Conservation (phyloP, 2,113 vertebrate genomes). For the Polyodon spathula region DNA sequence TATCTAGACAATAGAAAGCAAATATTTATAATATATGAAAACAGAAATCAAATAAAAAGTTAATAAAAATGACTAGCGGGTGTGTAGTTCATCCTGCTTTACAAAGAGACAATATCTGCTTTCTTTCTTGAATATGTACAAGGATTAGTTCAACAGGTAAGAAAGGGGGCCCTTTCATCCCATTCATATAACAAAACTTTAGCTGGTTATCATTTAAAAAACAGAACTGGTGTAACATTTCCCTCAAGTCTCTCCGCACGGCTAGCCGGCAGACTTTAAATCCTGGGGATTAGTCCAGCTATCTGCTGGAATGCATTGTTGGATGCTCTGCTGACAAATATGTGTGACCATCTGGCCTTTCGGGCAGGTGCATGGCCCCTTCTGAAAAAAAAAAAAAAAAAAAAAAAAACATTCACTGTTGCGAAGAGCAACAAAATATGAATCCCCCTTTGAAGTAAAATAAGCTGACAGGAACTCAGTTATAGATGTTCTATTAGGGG, state of each 20-base stretch:
- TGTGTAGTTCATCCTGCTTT: neutral
- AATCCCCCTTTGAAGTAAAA: neutral
- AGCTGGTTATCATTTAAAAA: slow-evolving; percentile 17
- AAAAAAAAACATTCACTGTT: neutral
- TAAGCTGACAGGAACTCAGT: neutral
- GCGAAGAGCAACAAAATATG: neutral
- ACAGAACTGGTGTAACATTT: neutral
- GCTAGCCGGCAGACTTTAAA: slow-evolving; percentile 30
- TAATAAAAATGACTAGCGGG: neutral
- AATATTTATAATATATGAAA: neutral
- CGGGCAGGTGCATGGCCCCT: slow-evolving; percentile 23
- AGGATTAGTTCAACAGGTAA: slow-evolving; percentile 38
- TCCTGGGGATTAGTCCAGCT: slow-evolving; percentile 17
- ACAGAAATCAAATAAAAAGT: neutral
- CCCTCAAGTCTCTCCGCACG: neutral
- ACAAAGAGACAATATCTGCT: slow-evolving; percentile 42
- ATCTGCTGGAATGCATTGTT: slow-evolving; percentile 3
- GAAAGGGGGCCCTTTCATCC: slow-evolving; percentile 42
- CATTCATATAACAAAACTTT: slow-evolving; percentile 41
- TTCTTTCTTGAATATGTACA: slow-evolving; percentile 49
- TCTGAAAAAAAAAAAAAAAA: neutral
- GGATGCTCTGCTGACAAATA: slow-evolving; percentile 5
- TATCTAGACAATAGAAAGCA: too few species aligned
- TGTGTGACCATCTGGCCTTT: neutral
- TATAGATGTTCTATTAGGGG: neutral